Conservation (phyloP, 2,888 invertebrate species). For the Sarcophaga variegata region DNA sequence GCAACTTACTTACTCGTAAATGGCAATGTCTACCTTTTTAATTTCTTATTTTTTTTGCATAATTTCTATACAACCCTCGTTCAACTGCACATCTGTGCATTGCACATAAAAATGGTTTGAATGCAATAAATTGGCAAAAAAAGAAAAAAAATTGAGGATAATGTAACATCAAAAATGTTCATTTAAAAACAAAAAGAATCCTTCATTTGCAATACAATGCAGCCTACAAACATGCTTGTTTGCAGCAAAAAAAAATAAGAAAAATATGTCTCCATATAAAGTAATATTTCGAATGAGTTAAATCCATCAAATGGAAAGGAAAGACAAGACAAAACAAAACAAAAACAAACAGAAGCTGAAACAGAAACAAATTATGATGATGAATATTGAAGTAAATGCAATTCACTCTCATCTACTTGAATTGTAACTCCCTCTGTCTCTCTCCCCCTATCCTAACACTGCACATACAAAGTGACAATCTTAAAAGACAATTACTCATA, state of each 20-base stretch:
- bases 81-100: slow-evolving; percentile 39
- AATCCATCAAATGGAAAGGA: slow-evolving; percentile 28
- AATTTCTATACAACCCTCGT: neutral
- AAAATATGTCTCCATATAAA: slow-evolving; percentile 44
- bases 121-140: slow-evolving; percentile 51
- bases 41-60: neutral
- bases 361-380: slow-evolving; percentile 20
- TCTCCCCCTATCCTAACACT: neutral
- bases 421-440: neutral
- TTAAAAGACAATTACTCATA: slow-evolving; percentile 68
- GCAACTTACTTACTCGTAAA: too few relatives aligned
- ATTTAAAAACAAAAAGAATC: neutral
- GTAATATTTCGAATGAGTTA: slow-evolving; percentile 32
- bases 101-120: slow-evolving; percentile 34
- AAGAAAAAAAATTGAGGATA: slow-evolving; percentile 24
- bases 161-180: slow-evolving; percentile 42
- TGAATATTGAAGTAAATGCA: slow-evolving; percentile 44
- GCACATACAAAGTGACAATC: slow-evolving; percentile 45
- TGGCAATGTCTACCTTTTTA: too few relatives aligned
- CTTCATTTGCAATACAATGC: neutral
- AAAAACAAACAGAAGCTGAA: neutral
- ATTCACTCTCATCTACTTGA: neutral
- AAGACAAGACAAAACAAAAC: neutral
- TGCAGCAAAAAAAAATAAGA: slow-evolving; percentile 19
- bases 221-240: too few relatives aligned